Evolutionary conservation across 1,140 invertebrate species (phyloP), one percentile per base, ranked within the genome.

Genomic region (Drosophila tani): DNA sequence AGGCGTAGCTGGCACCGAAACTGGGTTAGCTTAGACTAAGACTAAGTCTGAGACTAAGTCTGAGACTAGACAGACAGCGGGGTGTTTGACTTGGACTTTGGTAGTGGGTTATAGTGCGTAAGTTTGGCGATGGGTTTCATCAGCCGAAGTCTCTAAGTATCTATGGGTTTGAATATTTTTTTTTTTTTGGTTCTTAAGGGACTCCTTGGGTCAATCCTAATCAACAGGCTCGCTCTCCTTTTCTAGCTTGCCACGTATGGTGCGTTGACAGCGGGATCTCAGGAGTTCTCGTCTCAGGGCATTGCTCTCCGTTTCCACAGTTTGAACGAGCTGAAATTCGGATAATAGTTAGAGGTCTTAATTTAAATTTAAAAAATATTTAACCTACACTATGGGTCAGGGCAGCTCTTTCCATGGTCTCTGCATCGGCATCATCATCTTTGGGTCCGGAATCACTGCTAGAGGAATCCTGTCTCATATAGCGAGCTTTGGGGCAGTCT

Each of bases 371-470:
- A 0, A 0, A 17, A 2, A 19, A 35, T n/a, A 2, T 17, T 17
- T 6, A n/a, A 71, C 91, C 49, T 76, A 92, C 91, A 59, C 85
- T 91, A 1, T 87, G 46, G 6, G 91, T 91, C 43, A 91, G 67
- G 6, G 67, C 88, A 1, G 83, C 71, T 47, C 91, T 75, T 56
- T 92, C 91, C 15, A 91, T 69, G 7, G 82, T 70, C 29, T 80
- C 76, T 2, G 68, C 46, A 57, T 92, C 85, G 15, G 70, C 41
- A 50, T 91, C 87, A 9, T 82, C 85, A 12, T 46, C n/a, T 15
- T 66, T 66, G 1, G 83, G 46, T 1, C 53, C 68, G 15, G 49
- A 63, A 12, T 81, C 63, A 46, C 77, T 79, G n/a, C 41, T 47
- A 3, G 78, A 79, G 0, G 83, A 77, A 2, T 5, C 21, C 0